A percentile compares a stretch with the other conserved stretches of the same genome.
phyloP scores from a whole-genome alignment of 2,888 invertebrate species.

The Aricia artaxerxes region DNA sequence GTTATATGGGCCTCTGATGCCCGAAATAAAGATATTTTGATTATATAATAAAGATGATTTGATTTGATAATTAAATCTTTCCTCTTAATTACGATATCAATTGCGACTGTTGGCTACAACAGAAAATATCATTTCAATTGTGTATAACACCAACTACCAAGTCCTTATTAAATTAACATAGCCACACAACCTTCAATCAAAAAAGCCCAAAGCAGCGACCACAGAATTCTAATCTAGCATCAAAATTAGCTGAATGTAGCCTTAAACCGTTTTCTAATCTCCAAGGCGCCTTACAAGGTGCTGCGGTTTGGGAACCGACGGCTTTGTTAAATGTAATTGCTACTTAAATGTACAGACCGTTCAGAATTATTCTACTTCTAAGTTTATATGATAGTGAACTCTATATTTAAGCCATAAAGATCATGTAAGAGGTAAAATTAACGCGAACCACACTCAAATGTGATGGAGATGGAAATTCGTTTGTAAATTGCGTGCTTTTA shows the following conservation, averaged over 20 bases:
- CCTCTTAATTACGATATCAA: too few species aligned
- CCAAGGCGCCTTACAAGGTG: slow-evolving; percentile 58
- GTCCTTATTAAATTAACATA: background rate
- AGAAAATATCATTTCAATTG: too few species aligned
- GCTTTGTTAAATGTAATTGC: slow-evolving; percentile 59
- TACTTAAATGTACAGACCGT: slow-evolving; percentile 43
- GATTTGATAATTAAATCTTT: too few species aligned
- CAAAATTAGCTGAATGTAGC: slow-evolving; percentile 4
- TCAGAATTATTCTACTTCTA: background rate
- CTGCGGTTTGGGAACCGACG: slow-evolving; percentile 55
- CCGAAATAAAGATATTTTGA: too few species aligned
- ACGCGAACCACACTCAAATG: slow-evolving; percentile 42
- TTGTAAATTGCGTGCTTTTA: slow-evolving; percentile 2
- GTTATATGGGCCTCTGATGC: too few species aligned
- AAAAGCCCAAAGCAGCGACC: background rate
- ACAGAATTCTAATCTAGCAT: slow-evolving; percentile 1
- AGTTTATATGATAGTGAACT: background rate
- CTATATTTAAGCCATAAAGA: background rate
- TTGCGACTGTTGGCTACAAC: background rate
- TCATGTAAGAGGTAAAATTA: background rate
- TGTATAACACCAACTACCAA: too few species aligned
- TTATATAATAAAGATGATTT: too few species aligned
- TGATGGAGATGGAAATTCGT: slow-evolving; percentile 39
- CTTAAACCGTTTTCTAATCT: slow-evolving; percentile 43
- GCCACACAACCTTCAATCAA: background rate